phyloP scores from a whole-genome alignment of 2,888 invertebrate species.

The Eupeodes latifasciatus region DNA sequence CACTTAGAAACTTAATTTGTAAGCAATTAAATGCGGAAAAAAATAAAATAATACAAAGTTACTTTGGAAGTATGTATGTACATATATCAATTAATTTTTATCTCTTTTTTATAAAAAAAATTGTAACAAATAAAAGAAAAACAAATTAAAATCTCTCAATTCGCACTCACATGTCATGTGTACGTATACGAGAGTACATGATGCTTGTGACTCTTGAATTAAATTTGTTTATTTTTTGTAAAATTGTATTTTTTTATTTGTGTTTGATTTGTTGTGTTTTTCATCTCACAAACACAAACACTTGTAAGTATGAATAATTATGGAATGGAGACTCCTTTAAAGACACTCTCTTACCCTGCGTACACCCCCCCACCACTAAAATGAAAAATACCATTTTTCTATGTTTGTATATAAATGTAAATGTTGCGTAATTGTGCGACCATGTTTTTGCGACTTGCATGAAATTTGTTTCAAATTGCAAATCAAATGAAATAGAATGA shows the following conservation, averaged over 20 bases:
- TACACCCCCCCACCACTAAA: neutral
- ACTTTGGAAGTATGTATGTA: slow-evolving; percentile 18
- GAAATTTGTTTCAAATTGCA: slow-evolving; percentile 29
- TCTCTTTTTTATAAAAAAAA: neutral
- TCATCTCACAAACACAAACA: neutral
- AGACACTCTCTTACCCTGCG: neutral
- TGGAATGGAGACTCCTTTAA: slow-evolving; percentile 6
- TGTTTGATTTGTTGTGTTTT: neutral
- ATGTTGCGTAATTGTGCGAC: slow-evolving; percentile 21
- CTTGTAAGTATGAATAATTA: neutral
- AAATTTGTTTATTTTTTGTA: slow-evolving; percentile 22
- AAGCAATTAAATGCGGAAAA: slow-evolving; percentile 29
- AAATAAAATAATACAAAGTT: slow-evolving; percentile 22
- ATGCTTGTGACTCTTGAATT: neutral
- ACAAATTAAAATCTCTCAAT: neutral
- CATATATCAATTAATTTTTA: slow-evolving; percentile 28
- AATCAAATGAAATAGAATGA: slow-evolving; percentile 23
- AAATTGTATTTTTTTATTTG: neutral
- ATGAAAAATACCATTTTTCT: neutral
- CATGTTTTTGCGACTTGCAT: slow-evolving; percentile 33
- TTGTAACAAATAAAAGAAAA: neutral
- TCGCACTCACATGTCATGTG: neutral
- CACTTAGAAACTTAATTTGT: slow-evolving; percentile 37
- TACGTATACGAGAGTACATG: neutral
- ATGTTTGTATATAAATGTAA: slow-evolving; percentile 2